Conservation (phyloP, 2,888 invertebrate species). For the Argyresthia goedartella region DNA sequence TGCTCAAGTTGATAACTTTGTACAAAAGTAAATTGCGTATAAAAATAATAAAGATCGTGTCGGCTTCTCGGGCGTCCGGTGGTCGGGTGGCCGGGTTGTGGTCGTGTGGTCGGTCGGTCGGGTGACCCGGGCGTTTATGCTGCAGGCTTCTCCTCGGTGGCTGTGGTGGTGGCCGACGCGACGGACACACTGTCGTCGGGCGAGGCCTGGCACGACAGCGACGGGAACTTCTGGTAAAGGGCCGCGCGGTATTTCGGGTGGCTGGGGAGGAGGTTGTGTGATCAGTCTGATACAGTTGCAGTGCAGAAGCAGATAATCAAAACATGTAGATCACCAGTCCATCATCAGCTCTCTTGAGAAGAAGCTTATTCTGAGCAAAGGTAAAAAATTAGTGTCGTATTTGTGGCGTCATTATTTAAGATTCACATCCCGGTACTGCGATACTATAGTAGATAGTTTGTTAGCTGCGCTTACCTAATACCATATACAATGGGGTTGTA, state of each 20-base stretch:
- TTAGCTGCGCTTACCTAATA: slow-evolving; percentile 74
- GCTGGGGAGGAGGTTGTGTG: slow-evolving; percentile 48
- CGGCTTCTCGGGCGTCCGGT: slow-evolving; percentile 35
- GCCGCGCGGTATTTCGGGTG: slow-evolving; percentile 86
- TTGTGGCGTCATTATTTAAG: no score
- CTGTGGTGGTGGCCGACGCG: slow-evolving; percentile 77
- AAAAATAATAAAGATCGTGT: slow-evolving; percentile 64
- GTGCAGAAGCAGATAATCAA: no score
- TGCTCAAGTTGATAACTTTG: slow-evolving; percentile 56
- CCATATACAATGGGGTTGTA: slow-evolving; percentile 94
- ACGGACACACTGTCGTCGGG: slow-evolving; percentile 75
- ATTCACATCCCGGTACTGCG: no score
- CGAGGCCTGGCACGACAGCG: slow-evolving; percentile 75
- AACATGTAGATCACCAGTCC: no score
- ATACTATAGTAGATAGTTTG: no score
- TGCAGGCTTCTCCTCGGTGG: slow-evolving; percentile 75
- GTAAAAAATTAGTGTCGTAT: background rate
- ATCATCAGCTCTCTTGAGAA: no score
- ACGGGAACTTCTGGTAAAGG: slow-evolving; percentile 82
- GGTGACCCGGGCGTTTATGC: slow-evolving; percentile 49
- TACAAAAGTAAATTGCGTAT: slow-evolving; percentile 58
- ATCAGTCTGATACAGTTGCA: no score
- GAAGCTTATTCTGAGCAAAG: no score
- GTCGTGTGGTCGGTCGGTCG: slow-evolving; percentile 67
- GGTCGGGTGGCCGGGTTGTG: slow-evolving; percentile 55